Conservation (phyloP, 2,797 vertebrate genomes). For the Chiroxiphia lanceolata region DNA sequence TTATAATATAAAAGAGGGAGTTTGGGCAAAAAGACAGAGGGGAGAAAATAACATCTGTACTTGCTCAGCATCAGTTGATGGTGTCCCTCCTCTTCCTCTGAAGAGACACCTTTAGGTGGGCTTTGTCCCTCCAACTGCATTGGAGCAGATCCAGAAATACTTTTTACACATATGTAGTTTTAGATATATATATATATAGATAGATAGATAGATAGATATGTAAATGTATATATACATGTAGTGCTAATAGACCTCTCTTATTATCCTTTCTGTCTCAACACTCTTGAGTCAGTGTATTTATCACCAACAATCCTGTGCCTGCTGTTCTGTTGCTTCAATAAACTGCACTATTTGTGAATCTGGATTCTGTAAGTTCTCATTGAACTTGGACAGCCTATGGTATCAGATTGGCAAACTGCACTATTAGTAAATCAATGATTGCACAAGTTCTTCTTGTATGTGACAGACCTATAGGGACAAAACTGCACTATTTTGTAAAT, state of each 20-base stretch:
- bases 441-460: neutral
- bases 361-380: neutral
- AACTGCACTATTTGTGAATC: neutral
- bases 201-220: too few relatives aligned
- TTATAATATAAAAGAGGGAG: neutral
- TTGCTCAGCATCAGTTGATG: neutral
- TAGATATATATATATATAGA: neutral
- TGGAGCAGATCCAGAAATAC: fast-evolving
- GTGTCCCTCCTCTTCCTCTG: neutral
- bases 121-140: neutral
- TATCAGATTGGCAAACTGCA: neutral
- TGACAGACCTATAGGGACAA: neutral
- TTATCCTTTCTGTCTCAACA: neutral
- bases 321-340: neutral
- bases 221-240: neutral
- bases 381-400: neutral
- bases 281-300: neutral
- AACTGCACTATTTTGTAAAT: neutral
- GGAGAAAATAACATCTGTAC: neutral
- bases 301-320: neutral
- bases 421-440: neutral
- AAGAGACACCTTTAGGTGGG: neutral
- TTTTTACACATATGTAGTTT: neutral
- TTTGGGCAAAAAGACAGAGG: neutral
- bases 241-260: neutral